These are phyloP conservation scores for Delia radicum DNA, from an alignment of 1,140 invertebrate genomes.

Conservation along the genomic window DNA sequence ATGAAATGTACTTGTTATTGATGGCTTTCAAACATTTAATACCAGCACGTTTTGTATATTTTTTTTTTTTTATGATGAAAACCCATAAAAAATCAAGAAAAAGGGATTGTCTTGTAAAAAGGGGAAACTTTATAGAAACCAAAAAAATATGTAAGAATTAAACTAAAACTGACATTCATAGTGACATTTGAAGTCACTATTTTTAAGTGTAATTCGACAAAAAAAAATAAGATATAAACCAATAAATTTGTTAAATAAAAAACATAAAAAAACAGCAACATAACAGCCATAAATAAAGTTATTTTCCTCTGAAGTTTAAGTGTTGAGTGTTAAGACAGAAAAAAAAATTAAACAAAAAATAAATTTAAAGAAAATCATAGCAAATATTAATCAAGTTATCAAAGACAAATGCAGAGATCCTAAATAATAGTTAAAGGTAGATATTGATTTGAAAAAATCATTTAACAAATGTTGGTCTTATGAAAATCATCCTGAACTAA, in stretches of 20 bases:
- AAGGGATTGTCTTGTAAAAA: background rate
- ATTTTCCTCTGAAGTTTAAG: background rate
- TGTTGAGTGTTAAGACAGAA: background rate
- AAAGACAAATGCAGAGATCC: too few species aligned
- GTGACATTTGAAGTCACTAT: conserved; percentile 17
- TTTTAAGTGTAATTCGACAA: too few species aligned
- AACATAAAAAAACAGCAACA: too few species aligned
- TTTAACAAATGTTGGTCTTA: too few species aligned
- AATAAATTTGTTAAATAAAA: background rate
- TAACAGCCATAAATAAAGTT: background rate
- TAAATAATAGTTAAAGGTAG: too few species aligned
- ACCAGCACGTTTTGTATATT: background rate
- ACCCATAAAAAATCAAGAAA: background rate
- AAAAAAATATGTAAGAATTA: conserved; percentile 3
- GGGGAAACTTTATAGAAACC: background rate
- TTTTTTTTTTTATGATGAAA: background rate
- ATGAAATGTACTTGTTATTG: conserved; percentile 23
- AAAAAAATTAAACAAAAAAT: background rate
- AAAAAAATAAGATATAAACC: background rate
- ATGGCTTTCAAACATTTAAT: conserved; percentile 19
- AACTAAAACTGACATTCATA: conserved; percentile 21
- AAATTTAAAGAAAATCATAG: too few species aligned
- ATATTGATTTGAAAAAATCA: too few species aligned
- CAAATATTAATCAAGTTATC: background rate
- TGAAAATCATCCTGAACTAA: too few species aligned